Evolutionary conservation across 2,888 invertebrate species (phyloP), one percentile per base, ranked within the genome.

Genomic region (Orgyia antiqua): DNA sequence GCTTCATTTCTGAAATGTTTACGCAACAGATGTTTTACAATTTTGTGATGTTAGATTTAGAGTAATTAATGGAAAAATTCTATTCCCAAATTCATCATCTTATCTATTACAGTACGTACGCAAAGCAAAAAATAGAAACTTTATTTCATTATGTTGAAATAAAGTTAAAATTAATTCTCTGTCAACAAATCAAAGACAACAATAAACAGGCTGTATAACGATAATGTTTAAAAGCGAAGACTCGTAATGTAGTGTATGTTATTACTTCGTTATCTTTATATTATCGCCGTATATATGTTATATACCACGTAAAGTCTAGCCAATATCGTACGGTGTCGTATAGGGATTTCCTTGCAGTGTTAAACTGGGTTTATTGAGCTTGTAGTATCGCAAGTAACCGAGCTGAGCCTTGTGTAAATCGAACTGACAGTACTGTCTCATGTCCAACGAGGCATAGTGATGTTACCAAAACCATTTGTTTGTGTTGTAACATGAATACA

Each of bases 371-470:
- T 74, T 76, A 80, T 76, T 74, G 72, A 64, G 59, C 68, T 62
- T 70, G 65, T 70, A 60, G 55, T 59, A 61, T 62, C 63, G 61
- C 63, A 55, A 54, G 61, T 53, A 66, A 51, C 43, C 51, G 42
- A 42, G 42, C 21, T 29, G 32, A 31, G 58, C 33, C 59, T 60
- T 60, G 66, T 70, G 75, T 77, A 75, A 79, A 75, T 77, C 63
- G 78, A 78, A 65, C 74, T 69, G 82, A 74, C 79, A 75, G 68
- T 60, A 68, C 58, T 68, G 67, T 64, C 68, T 70, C 60, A 58
- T 61, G 66, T 65, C 78, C 75, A 80, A 66, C 76, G 80, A 79
- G 77, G 65, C 11, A 11, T 11, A 11, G 12, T 10, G 54, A 58
- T 65, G 68, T 68, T 67, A 18, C 18, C 8, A 68, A 74, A 67